A percentile compares a stretch with the other conserved stretches of the same genome.
Evolutionary conservation across 2,888 invertebrate genomes (phyloP).

Genomic region (Parelbella ahira): DNA sequence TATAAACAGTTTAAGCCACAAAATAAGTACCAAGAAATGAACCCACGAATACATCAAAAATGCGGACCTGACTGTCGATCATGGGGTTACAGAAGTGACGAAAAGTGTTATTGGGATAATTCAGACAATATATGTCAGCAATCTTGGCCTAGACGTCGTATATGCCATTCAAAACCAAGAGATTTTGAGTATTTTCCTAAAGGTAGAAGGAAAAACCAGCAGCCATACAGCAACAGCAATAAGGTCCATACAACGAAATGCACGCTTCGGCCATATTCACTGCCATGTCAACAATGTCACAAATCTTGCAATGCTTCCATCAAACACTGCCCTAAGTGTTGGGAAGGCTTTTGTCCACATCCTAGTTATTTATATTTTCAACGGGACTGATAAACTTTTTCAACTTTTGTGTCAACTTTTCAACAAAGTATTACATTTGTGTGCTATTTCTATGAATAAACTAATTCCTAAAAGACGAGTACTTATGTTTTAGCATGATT

Average conservation of each 20-base stretch:
- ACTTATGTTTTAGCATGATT: too few species aligned
- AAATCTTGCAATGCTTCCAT: slow-evolving; percentile 22
- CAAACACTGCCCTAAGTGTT: slow-evolving; percentile 39
- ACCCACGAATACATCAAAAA: neutral
- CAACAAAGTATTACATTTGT: too few species aligned
- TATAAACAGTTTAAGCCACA: too few species aligned
- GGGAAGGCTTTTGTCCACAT: slow-evolving; percentile 43
- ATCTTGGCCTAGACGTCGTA: slow-evolving; percentile 10
- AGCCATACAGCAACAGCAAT: neutral
- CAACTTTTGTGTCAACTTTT: too few species aligned
- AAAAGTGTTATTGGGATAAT: neutral
- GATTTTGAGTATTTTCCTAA: neutral
- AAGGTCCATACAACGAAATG: slow-evolving; percentile 7
- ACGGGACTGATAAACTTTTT: slow-evolving; percentile 7
- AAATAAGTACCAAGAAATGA: neutral
- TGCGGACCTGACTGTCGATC: slow-evolving; percentile 2
- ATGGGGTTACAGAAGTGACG: neutral
- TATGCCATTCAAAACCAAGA: slow-evolving; percentile 1
- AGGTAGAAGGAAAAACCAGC: slow-evolving; percentile 5
- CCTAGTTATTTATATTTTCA: slow-evolving; percentile 47
- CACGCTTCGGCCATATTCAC: slow-evolving; percentile 5
- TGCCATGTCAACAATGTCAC: neutral
- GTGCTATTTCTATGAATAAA: too few species aligned
- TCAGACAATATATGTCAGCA: slow-evolving; percentile 1
- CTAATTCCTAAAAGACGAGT: too few species aligned